Conservation (phyloP, 2,797 vertebrate genomes). For the Gobionotothen gibberifrons region DNA sequence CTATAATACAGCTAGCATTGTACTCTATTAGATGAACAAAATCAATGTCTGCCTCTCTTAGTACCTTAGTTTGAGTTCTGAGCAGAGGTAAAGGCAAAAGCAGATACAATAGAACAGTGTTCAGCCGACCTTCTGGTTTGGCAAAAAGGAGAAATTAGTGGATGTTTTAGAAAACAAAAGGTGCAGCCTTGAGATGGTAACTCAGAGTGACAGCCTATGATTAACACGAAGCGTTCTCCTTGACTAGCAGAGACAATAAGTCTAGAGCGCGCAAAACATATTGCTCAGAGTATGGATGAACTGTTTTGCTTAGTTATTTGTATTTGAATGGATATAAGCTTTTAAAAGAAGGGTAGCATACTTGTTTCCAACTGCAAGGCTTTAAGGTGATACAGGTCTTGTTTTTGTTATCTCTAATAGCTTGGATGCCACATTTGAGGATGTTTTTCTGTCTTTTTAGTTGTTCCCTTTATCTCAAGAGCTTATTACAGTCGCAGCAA, state of each 20-base stretch:
- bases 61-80: slow-evolving; percentile 38
- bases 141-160: slow-evolving; percentile 73
- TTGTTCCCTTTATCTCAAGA: background rate
- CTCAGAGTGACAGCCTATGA: slow-evolving; percentile 76
- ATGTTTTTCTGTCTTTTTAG: slow-evolving; percentile 1
- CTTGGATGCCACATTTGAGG: slow-evolving; percentile 1
- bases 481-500: slow-evolving; percentile 8
- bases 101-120: slow-evolving; percentile 63
- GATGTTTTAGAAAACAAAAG: slow-evolving; percentile 80
- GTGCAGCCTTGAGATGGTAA: slow-evolving; percentile 79
- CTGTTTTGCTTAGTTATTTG: background rate
- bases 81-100: slow-evolving; percentile 31
- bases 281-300: slow-evolving; percentile 33
- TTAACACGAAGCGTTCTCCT: slow-evolving; percentile 72
- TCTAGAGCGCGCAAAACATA: slow-evolving; percentile 52
- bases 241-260: slow-evolving; percentile 71
- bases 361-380: background rate
- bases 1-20: slow-evolving; percentile 36
- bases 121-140: slow-evolving; percentile 52
- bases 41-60: slow-evolving; percentile 52
- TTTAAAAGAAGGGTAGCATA: background rate
- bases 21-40: slow-evolving; percentile 58
- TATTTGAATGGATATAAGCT: slow-evolving; percentile 11
- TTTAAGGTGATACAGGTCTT: slow-evolving; percentile 2
- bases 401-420: background rate